These are phyloP conservation scores for Crematogaster levior DNA, from an alignment of 2,888 invertebrate genomes.

Conservation along the genomic window DNA sequence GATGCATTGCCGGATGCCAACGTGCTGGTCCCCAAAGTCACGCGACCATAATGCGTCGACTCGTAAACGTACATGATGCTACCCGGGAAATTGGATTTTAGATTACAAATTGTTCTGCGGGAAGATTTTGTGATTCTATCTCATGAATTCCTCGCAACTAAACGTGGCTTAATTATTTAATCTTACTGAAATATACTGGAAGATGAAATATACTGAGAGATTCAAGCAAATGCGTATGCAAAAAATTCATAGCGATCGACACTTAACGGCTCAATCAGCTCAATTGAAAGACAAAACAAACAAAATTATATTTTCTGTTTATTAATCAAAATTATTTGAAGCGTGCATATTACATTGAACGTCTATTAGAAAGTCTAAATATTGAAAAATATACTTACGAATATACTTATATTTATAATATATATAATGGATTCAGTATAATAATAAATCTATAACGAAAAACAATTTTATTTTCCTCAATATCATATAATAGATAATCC, in stretches of 20 bases:
- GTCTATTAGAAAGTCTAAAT: neutral
- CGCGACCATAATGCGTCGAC: conserved; percentile 74
- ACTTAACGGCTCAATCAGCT: no score
- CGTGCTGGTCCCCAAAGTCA: conserved; percentile 76
- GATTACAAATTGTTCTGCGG: conserved; percentile 53
- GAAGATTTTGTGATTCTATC: conserved; percentile 6
- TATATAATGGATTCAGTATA: no score
- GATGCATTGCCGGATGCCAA: conserved; percentile 78
- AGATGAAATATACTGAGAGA: neutral
- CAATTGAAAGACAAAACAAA: neutral
- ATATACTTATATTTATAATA: no score
- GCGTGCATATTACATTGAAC: neutral
- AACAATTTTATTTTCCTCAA: neutral
- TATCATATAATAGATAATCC: no score
- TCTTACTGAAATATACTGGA: neutral
- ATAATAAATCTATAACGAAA: neutral
- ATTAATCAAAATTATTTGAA: conserved; percentile 14
- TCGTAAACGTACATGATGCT: conserved; percentile 68
- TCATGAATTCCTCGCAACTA: neutral
- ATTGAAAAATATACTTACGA: neutral
- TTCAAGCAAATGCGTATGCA: neutral
- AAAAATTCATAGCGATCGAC: neutral
- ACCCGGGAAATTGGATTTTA: conserved; percentile 67
- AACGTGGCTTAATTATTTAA: neutral
- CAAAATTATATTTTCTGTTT: neutral